phyloP scores from a whole-genome alignment of 2,888 invertebrate species.

The Caenorhabditis parvicauda region DNA sequence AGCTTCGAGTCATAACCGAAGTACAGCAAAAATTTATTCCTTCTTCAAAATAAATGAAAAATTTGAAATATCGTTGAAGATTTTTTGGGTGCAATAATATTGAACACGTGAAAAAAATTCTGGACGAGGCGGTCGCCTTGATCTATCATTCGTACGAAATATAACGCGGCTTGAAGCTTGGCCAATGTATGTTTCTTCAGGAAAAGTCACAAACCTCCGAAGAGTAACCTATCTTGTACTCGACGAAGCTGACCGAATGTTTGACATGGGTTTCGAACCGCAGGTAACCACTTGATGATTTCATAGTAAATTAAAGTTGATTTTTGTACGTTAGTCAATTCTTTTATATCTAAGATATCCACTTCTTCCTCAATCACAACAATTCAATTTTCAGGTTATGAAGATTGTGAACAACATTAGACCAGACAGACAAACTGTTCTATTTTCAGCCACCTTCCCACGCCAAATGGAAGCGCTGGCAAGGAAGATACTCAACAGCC shows the following conservation, averaged over 20 bases:
- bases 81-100: background rate
- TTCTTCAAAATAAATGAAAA: too few species aligned
- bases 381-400: constrained; percentile 73
- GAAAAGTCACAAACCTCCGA: constrained; percentile 90
- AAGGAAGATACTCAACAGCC: constrained; percentile 84
- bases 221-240: constrained; percentile 94
- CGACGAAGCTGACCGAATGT: constrained; percentile 99
- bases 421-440: constrained; percentile 87
- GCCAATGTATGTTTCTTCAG: constrained; percentile 62
- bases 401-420: constrained; percentile 89
- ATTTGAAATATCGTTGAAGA: background rate
- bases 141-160: too few species aligned
- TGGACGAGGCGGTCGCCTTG: too few species aligned
- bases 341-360: background rate
- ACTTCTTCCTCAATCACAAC: background rate
- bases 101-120: too few species aligned
- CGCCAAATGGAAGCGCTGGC: constrained; percentile 98
- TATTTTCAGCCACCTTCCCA: constrained; percentile 98
- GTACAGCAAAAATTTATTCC: too few species aligned
- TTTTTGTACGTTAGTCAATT: background rate
- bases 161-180: too few species aligned
- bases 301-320: background rate
- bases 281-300: constrained; percentile 69
- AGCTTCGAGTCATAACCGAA: too few species aligned
- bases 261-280: constrained; percentile 95